These are phyloP conservation scores for Limenitis arthemis DNA, from an alignment of 2,888 invertebrate genomes.

Conservation along the genomic window DNA sequence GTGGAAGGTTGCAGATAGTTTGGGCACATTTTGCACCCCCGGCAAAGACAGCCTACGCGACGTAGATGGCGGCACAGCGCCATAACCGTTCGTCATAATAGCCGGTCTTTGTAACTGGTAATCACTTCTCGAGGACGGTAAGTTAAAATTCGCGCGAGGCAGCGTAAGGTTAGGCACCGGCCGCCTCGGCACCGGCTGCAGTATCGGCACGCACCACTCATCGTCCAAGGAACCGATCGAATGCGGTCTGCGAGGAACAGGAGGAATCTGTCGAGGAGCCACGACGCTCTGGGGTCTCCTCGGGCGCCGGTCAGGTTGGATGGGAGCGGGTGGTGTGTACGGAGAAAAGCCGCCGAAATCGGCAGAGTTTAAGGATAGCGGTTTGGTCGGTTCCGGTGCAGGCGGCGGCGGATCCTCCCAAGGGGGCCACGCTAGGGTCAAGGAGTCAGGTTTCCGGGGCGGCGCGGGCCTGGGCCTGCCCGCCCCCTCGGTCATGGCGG, in stretches of 20 bases:
- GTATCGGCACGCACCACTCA: constrained; percentile 60
- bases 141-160: constrained; percentile 61
- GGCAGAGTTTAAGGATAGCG: constrained; percentile 32
- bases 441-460: constrained; percentile 64
- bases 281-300: constrained; percentile 71
- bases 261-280: constrained; percentile 51
- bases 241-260: constrained; percentile 68
- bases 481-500: constrained; percentile 63
- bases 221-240: constrained; percentile 71
- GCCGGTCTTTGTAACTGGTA: constrained; percentile 73
- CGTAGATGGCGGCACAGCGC: constrained; percentile 65
- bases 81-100: constrained; percentile 65
- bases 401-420: constrained; percentile 68
- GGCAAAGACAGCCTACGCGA: constrained; percentile 70
- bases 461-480: constrained; percentile 65
- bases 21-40: constrained; percentile 62
- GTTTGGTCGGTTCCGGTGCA: constrained; percentile 47
- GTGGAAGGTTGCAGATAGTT: constrained; percentile 76
- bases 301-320: constrained; percentile 40
- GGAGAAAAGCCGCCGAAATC: constrained; percentile 67
- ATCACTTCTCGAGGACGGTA: constrained; percentile 75
- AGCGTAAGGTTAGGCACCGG: constrained; percentile 58
- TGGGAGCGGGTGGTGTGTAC: constrained; percentile 68
- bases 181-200: constrained; percentile 71
- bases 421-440: constrained; percentile 53